Evolutionary conservation across 2,797 vertebrate species (phyloP).

Genomic region (Protosalanx chinensis): DNA sequence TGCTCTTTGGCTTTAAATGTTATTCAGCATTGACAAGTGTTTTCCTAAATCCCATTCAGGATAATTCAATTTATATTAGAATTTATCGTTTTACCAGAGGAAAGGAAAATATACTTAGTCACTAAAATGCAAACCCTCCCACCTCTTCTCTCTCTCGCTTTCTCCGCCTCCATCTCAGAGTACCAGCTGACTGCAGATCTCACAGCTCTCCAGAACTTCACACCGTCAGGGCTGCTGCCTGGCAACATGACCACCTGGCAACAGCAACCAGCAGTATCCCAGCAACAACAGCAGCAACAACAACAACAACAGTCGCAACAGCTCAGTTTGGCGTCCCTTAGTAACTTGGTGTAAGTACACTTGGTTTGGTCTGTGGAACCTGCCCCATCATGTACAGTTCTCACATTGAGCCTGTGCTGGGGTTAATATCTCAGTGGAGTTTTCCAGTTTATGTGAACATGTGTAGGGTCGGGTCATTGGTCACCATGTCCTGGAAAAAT

Average conservation of each 20-base stretch:
- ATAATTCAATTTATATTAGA: too few relatives aligned
- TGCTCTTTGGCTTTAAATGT: too few relatives aligned
- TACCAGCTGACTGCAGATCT: constrained; percentile 96
- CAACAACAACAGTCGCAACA: constrained; percentile 66
- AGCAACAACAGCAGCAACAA: constrained; percentile 79
- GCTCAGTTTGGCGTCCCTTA: constrained; percentile 86
- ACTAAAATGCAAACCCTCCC: constrained; percentile 10
- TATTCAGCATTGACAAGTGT: too few relatives aligned
- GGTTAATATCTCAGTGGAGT: too few relatives aligned
- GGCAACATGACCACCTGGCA: constrained; percentile 93
- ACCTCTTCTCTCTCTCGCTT: constrained; percentile 24
- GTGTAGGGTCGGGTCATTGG: too few relatives aligned
- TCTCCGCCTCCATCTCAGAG: constrained; percentile 71
- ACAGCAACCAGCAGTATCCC: constrained; percentile 75
- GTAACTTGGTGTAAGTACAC: constrained; percentile 88
- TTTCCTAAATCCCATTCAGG: too few relatives aligned
- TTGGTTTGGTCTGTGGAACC: background rate
- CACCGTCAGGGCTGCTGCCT: constrained; percentile 86
- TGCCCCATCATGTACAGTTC: too few relatives aligned
- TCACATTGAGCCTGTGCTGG: too few relatives aligned
- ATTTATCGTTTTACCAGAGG: too few relatives aligned
- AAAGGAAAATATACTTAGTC: background rate
- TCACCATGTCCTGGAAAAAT: too few relatives aligned
- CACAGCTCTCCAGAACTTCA: constrained; percentile 91
- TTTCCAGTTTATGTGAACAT: too few relatives aligned